These are phyloP conservation scores for Rhabditophanes sp. DNA, from an alignment of 2,888 invertebrate species.

Conservation along the genomic window DNA sequence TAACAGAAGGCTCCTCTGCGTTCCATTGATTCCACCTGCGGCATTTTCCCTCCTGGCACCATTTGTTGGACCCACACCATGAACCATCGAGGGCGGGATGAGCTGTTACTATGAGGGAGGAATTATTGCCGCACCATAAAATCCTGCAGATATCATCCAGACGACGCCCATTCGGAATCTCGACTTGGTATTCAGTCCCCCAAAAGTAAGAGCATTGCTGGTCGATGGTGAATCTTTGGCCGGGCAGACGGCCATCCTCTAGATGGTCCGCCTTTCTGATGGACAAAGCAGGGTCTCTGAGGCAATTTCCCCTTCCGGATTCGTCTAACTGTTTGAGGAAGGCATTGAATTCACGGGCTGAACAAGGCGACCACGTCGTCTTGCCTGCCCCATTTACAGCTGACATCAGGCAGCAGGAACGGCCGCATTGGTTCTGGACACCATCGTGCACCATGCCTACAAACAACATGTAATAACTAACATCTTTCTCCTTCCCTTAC, in stretches of 20 bases:
- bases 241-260: slow-evolving; percentile 31
- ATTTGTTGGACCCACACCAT: slow-evolving; percentile 40
- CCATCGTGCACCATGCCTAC: slow-evolving; percentile 45
- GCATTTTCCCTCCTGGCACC: slow-evolving; percentile 41
- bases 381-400: slow-evolving; percentile 44
- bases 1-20: slow-evolving; percentile 12
- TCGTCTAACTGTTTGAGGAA: slow-evolving; percentile 40
- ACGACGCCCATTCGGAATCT: slow-evolving; percentile 36
- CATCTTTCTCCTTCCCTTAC: slow-evolving; percentile 1
- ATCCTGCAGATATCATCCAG: slow-evolving; percentile 42
- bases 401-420: slow-evolving; percentile 42
- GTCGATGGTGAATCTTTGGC: slow-evolving; percentile 42
- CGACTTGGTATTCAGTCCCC: slow-evolving; percentile 40
- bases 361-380: slow-evolving; percentile 43
- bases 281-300: slow-evolving; percentile 29
- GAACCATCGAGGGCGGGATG: slow-evolving; percentile 43
- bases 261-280: slow-evolving; percentile 30
- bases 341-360: slow-evolving; percentile 40
- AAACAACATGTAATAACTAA: background rate
- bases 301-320: slow-evolving; percentile 38
- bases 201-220: slow-evolving; percentile 44
- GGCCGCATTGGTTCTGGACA: slow-evolving; percentile 40
- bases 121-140: slow-evolving; percentile 43
- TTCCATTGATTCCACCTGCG: slow-evolving; percentile 20
- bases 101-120: slow-evolving; percentile 43